A percentile compares a stretch with the other conserved stretches of the same genome.
Evolutionary conservation across 2,888 invertebrate species (phyloP).

Genomic region (Oasisia sp.): DNA sequence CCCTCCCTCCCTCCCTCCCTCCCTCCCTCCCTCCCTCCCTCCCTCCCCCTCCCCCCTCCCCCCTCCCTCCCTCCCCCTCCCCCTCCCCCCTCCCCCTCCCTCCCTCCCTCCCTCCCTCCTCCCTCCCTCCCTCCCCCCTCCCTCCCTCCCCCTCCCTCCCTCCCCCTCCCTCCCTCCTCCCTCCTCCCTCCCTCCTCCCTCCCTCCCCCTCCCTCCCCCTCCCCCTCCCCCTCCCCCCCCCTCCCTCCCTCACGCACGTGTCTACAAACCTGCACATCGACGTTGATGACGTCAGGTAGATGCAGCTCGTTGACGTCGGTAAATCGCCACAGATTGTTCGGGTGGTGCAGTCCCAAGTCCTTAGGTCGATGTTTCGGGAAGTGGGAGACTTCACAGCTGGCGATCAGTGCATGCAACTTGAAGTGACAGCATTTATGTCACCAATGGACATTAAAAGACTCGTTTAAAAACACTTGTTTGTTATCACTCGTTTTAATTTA

Average conservation of each 20-base stretch:
- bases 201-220: neutral
- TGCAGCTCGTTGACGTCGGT: neutral
- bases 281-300: neutral
- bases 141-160: slow-evolving; percentile 29
- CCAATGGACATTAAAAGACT: too few species aligned
- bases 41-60: slow-evolving; percentile 32
- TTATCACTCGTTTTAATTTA: too few species aligned
- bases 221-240: neutral
- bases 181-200: slow-evolving; percentile 14
- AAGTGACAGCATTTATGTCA: neutral
- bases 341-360: neutral
- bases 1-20: slow-evolving; percentile 27
- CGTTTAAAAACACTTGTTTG: too few species aligned
- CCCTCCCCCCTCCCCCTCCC: slow-evolving; percentile 30
- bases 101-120: slow-evolving; percentile 31
- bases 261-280: neutral
- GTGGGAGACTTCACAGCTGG: neutral
- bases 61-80: slow-evolving; percentile 26
- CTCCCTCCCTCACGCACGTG: neutral
- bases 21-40: slow-evolving; percentile 34
- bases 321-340: neutral
- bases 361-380: neutral
- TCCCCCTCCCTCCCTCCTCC: slow-evolving; percentile 27
- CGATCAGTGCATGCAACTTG: neutral
- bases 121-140: slow-evolving; percentile 27